Percentiles rank a stretch among this genome's conserved stretches.
Conservation (phyloP, 1,140 invertebrate genomes). For the Atta cephalotes region DNA sequence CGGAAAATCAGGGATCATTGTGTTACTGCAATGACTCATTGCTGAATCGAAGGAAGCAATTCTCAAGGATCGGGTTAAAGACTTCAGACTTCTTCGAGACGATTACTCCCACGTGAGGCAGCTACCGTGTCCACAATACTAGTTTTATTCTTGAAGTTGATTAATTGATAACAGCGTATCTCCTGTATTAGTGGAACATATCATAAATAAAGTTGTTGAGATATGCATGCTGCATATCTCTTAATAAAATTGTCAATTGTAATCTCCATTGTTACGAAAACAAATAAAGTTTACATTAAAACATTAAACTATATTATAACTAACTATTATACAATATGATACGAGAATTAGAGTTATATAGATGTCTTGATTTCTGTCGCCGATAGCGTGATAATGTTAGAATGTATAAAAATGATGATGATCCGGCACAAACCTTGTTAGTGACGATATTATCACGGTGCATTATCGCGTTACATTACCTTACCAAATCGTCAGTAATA, state of each 20-base stretch:
- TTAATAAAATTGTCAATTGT: constrained; percentile 4
- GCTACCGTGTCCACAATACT: constrained; percentile 73
- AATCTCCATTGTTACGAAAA: neutral
- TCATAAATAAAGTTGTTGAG: neutral
- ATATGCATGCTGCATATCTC: neutral
- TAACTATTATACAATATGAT: too few relatives aligned
- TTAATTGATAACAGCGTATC: constrained; percentile 74
- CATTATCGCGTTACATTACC: constrained; percentile 66
- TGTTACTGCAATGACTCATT: constrained; percentile 45
- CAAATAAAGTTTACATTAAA: constrained; percentile 1
- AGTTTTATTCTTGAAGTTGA: constrained; percentile 67
- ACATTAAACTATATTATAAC: neutral
- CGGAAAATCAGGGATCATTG: neutral
- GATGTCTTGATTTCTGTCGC: constrained; percentile 16
- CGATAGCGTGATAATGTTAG: neutral
- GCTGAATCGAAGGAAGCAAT: constrained; percentile 26
- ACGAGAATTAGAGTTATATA: constrained; percentile 2
- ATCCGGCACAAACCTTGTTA: constrained; percentile 55
- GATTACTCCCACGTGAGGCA: constrained; percentile 77
- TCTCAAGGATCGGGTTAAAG: constrained; percentile 61
- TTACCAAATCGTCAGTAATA: constrained; percentile 67
- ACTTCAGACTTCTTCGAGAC: constrained; percentile 70
- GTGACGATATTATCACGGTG: constrained; percentile 38
- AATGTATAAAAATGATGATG: constrained; percentile 38
- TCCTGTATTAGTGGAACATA: neutral